Base-by-base conservation (phyloP, 2,113 vertebrate species). In the Epinephelus cyanopodus region DNA sequence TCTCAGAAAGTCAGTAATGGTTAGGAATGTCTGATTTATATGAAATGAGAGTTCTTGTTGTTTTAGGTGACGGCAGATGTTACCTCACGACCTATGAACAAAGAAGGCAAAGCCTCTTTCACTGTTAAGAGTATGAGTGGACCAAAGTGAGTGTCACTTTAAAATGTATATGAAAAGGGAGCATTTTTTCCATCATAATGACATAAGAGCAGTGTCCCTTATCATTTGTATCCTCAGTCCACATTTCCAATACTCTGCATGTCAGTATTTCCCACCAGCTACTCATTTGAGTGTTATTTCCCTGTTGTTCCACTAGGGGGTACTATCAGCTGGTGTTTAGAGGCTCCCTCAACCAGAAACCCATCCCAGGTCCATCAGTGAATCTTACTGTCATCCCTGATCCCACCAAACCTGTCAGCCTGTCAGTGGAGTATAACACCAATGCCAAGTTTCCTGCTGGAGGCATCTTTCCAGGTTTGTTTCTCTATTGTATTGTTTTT, bases 381-480 rank as follows among this genome's bases (percentile, higher is more conserved):
- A 96, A 87, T 37, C 84, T 99, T 58, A 97, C 94, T 33, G 91
- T 99, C 78, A 87, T 97, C 64, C 96, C 97, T 64, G 96, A 99
- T 86, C 96, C 97, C 58, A 96, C 95, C 78, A 97, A 96, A 85
- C 97, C 98, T 3, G 84, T 96, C 65, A 17, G 61, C 68, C 92
- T 99, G 72, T 88, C 88, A 13, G 95, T 98, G 62, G 93, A 96
- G 65, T 98, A 96, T 25, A 92, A 97, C 84, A 94, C 57, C 70
- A 86, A 60, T 29, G 83, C 86, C 56, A 83, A 48, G 73, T 96
- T 97, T 87, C 82, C 72, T 82, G 98, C 98, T 62, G 98, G 97
- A 54, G 80, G 86, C 48, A 81, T 82, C 37, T 97, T 99, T 50
- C 96, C 98, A 90, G 97, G 98, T 99, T 86, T 74, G 93, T 90